These are phyloP conservation scores for Leptinotarsa rubiginosa DNA, from an alignment of 2,888 invertebrate species.

Conservation along the genomic window DNA sequence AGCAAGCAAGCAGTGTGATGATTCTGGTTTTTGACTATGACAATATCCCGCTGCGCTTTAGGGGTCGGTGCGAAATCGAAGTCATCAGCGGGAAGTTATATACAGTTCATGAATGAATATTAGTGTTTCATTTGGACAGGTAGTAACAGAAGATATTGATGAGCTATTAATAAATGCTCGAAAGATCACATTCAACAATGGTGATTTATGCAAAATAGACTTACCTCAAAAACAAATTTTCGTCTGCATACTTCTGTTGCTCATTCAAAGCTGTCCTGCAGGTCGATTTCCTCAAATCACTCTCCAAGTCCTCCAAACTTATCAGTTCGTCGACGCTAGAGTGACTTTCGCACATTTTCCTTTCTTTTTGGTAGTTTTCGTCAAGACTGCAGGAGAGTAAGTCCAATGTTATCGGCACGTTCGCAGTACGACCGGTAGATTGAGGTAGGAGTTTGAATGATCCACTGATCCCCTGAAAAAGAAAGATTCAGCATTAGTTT, in stretches of 20 bases:
- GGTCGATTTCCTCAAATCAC: slow-evolving; percentile 56
- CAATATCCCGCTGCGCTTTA: too few relatives aligned
- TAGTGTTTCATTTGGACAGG: too few relatives aligned
- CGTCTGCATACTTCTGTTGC: slow-evolving; percentile 77
- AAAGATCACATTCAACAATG: too few relatives aligned
- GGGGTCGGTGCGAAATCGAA: too few relatives aligned
- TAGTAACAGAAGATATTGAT: too few relatives aligned
- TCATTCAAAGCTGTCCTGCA: slow-evolving; percentile 60
- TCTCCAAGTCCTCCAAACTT: slow-evolving; percentile 61
- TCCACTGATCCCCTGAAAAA: slow-evolving; percentile 71
- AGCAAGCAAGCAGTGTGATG: too few relatives aligned
- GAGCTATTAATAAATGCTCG: too few relatives aligned
- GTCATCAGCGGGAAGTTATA: too few relatives aligned
- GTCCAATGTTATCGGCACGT: slow-evolving; percentile 57
- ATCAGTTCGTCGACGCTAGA: slow-evolving; percentile 66
- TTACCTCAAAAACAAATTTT: slow-evolving; percentile 73
- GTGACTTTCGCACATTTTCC: slow-evolving; percentile 66
- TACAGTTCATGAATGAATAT: too few relatives aligned
- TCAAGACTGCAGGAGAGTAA: slow-evolving; percentile 34
- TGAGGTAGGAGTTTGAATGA: slow-evolving; percentile 81
- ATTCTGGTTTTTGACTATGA: too few relatives aligned
- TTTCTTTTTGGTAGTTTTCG: slow-evolving; percentile 32
- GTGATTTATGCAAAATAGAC: background rate
- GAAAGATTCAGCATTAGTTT: background rate
- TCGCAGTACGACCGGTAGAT: slow-evolving; percentile 71